Evolutionary conservation across 2,113 vertebrate species (phyloP).

Genomic region (Lanius ludovicianus): DNA sequence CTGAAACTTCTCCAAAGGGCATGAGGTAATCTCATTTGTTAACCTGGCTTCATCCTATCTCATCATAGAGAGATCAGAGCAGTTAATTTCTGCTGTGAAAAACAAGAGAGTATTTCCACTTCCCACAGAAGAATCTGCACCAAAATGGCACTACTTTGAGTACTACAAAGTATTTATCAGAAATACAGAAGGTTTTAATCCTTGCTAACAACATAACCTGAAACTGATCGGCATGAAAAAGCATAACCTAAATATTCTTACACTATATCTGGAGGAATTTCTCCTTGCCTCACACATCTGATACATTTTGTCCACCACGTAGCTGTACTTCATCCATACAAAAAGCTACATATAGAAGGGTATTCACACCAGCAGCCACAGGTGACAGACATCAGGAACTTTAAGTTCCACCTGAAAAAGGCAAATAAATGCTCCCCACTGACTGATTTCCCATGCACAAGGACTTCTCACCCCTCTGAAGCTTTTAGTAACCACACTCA

Average conservation of each 20-base stretch:
- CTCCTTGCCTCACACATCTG: not conserved
- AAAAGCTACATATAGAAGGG: not conserved
- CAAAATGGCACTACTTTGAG: not conserved
- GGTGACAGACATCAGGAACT: not conserved
- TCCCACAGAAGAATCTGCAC: not conserved
- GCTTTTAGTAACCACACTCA: not conserved
- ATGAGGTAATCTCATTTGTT: not conserved
- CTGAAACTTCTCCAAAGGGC: not conserved
- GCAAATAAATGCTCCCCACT: not conserved
- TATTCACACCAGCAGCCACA: not conserved
- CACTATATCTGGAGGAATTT: not conserved
- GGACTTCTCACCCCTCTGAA: not conserved
- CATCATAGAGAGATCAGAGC: rapidly evolving
- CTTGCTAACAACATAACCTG: not conserved
- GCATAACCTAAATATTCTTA: not conserved
- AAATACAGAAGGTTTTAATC: not conserved
- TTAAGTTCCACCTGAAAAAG: not conserved
- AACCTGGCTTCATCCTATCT: not conserved
- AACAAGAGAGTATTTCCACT: not conserved
- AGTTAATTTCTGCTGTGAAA: not conserved
- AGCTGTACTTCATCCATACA: not conserved
- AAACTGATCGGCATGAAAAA: not conserved
- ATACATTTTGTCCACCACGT: rapidly evolving
- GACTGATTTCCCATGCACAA: not conserved
- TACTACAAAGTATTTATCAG: not conserved